These are phyloP conservation scores for Trogon surrucura DNA, from an alignment of 2,113 vertebrate species.

Conservation along the genomic window DNA sequence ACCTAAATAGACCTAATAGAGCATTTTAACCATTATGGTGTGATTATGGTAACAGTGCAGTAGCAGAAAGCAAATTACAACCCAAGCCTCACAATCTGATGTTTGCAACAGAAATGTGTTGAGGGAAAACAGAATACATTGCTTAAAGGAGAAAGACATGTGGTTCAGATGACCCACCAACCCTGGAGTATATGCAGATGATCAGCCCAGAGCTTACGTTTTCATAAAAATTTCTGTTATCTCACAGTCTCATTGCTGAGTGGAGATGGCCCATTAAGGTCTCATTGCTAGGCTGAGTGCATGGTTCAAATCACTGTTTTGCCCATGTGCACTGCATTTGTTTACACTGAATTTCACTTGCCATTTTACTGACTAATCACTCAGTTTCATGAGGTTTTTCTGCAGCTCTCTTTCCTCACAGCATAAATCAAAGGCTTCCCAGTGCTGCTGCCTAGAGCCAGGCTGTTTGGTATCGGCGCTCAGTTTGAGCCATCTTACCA, in stretches of 20 bases:
- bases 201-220: constrained; percentile 3
- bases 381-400: background rate
- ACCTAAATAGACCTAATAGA: background rate
- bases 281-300: constrained; percentile 27
- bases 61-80: background rate
- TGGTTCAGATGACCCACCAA: background rate
- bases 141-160: background rate
- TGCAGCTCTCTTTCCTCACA: background rate
- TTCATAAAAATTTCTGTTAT: constrained; percentile 29
- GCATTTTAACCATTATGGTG: background rate
- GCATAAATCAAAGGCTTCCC: background rate
- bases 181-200: background rate
- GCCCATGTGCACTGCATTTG: constrained; percentile 7
- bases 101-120: background rate
- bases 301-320: constrained; percentile 28
- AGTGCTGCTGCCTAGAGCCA: background rate
- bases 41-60: background rate
- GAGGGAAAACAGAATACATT: background rate
- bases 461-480: background rate
- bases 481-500: background rate
- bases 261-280: constrained; percentile 28
- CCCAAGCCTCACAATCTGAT: background rate
- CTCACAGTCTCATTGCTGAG: background rate
- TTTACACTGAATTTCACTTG: constrained; percentile 46
- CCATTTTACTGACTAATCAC: constrained; percentile 51